A percentile compares a stretch with the other conserved stretches of the same genome.
Conservation (phyloP, 1,140 invertebrate species). For the Lucilia cuprina region DNA sequence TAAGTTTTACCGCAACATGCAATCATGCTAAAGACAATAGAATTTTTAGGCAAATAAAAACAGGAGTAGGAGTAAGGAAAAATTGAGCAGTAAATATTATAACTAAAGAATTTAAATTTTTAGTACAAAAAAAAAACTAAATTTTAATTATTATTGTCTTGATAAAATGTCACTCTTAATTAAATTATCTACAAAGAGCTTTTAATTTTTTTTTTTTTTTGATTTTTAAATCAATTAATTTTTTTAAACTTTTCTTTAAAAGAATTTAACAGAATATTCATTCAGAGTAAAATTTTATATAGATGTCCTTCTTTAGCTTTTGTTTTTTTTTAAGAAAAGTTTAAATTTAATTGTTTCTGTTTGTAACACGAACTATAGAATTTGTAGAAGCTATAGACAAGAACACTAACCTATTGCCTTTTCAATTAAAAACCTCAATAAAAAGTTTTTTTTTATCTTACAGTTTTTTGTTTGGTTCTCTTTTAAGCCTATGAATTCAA, state of each 20-base stretch:
- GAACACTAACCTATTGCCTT: neutral
- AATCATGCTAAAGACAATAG: constrained; percentile 24
- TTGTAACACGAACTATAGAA: neutral
- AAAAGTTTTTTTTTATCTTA: neutral
- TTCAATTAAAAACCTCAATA: constrained; percentile 8
- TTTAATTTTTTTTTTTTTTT: neutral
- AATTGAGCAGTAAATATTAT: neutral
- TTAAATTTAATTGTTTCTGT: constrained; percentile 4
- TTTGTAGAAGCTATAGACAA: neutral
- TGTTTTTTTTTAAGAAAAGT: neutral
- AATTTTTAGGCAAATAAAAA: neutral
- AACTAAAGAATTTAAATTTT: neutral
- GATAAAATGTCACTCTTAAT: neutral
- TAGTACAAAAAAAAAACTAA: neutral
- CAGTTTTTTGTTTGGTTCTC: neutral
- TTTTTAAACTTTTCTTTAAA: neutral
- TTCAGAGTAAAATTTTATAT: neutral
- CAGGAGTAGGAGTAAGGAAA: neutral
- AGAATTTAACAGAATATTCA: neutral
- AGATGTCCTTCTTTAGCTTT: neutral
- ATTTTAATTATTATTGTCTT: neutral
- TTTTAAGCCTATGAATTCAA: constrained; percentile 1
- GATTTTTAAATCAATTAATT: neutral
- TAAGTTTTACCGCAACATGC: constrained; percentile 51
- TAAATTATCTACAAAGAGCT: neutral